Base-by-base conservation (phyloP, 2,113 vertebrate genomes). In the Melanotaenia duboulayi region DNA sequence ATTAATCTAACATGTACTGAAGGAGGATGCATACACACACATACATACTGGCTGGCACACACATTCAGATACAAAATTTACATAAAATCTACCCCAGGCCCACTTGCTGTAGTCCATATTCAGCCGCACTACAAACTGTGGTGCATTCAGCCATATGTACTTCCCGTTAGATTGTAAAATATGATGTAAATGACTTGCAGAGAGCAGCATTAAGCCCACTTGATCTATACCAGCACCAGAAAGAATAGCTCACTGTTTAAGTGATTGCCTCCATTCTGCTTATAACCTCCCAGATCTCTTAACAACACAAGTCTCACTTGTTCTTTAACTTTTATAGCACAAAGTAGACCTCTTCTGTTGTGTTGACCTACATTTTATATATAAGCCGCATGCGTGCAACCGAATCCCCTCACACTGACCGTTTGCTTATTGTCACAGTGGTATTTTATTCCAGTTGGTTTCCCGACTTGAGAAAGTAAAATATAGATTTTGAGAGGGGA, bases 1-100 rank as follows among this genome's bases (percentile, higher is more conserved):
- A 93, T 91, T 92, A 91, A 91, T 87, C 81, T 70, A 57, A 19
- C 7, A 62, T 79, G 70, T 82, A 70, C 83, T 65, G 68, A 68
- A 65, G 73, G 60, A 81, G 80, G 78, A 82, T 79, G 51, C 77
- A 49, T 13, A 39, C 25, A 40, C 76, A 71, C 49, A 60, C 78
- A 65, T 73, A 71, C 54, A 60, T 76, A 72, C 57, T 13, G 32
- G 35, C 65, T 39, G 44, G 12, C 11, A n/a, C 74, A 71, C 80
- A 80, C 74, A 66, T 57, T 64, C 28, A 66, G 12, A 65, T 20
- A 59, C 59, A 65, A 35, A 51, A 78, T 82, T 87, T 82, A 57
- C 62, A 83, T 82, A 72, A 79, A 83, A 67, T 67, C 40, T 76
- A 78, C 67, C 67, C 48, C 56, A 76, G 46, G 59, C 66, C 44